These are phyloP conservation scores for Drosophila ustulata DNA, from an alignment of 2,888 invertebrate species.

Conservation along the genomic window DNA sequence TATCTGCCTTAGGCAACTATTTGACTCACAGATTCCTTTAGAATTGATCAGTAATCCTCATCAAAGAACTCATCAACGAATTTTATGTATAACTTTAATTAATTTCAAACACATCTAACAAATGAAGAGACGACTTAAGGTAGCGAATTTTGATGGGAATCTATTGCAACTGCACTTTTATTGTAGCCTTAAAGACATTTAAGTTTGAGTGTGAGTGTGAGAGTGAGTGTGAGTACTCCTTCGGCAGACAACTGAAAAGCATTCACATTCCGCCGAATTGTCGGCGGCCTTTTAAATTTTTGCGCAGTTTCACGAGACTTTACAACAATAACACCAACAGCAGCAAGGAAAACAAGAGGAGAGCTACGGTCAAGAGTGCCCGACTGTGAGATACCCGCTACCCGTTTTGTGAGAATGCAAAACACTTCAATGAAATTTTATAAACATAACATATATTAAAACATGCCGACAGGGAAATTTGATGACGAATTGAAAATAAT, in stretches of 20 bases:
- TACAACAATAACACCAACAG: constrained; percentile 27
- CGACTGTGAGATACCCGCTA: too few relatives aligned
- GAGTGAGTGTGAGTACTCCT: constrained; percentile 27
- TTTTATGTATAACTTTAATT: too few relatives aligned
- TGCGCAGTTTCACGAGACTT: constrained; percentile 49
- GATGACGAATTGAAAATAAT: too few relatives aligned
- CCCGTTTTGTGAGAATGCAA: too few relatives aligned
- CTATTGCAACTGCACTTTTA: not conserved
- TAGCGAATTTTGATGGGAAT: not conserved
- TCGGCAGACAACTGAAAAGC: constrained; percentile 15
- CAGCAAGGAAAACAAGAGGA: constrained; percentile 3
- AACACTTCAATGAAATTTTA: too few relatives aligned
- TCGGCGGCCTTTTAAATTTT: constrained; percentile 59
- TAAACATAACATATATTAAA: too few relatives aligned
- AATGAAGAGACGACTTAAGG: too few relatives aligned
- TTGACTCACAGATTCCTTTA: not conserved
- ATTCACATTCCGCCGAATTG: constrained; percentile 59
- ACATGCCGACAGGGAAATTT: too few relatives aligned
- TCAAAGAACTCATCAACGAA: too few relatives aligned
- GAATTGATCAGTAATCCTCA: too few relatives aligned
- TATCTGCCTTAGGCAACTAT: not conserved
- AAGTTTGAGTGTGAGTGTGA: not conserved
- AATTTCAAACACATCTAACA: too few relatives aligned
- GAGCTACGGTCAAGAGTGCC: too few relatives aligned
- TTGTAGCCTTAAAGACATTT: not conserved